phyloP scores from a whole-genome alignment of 2,888 invertebrate genomes.

The Empis stercorea region DNA sequence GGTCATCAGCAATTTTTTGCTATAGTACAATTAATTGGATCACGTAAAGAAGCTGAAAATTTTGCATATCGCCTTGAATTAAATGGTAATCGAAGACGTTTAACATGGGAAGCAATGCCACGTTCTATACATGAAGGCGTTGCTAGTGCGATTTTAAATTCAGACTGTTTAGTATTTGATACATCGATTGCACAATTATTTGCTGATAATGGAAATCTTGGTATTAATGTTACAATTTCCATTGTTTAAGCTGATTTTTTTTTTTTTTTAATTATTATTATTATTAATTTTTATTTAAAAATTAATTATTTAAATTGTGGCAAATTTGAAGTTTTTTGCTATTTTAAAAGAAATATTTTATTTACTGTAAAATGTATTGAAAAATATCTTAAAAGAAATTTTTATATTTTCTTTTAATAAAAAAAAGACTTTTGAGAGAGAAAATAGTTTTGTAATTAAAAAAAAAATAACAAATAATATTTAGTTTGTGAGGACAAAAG shows the following conservation, averaged over 20 bases:
- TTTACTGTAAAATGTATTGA: too few species aligned
- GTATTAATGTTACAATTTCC: constrained; percentile 98
- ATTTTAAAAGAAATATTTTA: too few species aligned
- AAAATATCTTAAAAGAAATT: too few species aligned
- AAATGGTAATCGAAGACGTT: constrained; percentile 83
- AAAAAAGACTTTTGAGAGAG: too few species aligned
- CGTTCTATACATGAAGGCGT: constrained; percentile 98
- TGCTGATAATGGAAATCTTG: constrained; percentile 97
- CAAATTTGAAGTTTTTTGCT: too few species aligned
- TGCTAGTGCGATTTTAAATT: constrained; percentile 91
- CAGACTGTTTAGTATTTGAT: constrained; percentile 98
- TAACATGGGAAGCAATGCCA: constrained; percentile 99
- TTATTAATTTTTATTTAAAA: too few species aligned
- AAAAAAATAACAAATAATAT: too few species aligned
- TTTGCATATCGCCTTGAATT: constrained; percentile 96
- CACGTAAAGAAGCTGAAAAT: constrained; percentile 96
- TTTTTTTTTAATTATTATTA: neutral
- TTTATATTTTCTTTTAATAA: too few species aligned
- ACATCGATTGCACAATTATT: constrained; percentile 96
- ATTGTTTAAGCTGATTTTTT: constrained; percentile 48
- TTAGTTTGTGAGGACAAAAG: too few species aligned
- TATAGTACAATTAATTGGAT: constrained; percentile 97
- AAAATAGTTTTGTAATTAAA: too few species aligned
- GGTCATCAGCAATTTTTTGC: constrained; percentile 95
- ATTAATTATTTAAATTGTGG: too few species aligned